These are phyloP conservation scores for Formica exsecta DNA, from an alignment of 1,140 invertebrate species.

Conservation along the genomic window DNA sequence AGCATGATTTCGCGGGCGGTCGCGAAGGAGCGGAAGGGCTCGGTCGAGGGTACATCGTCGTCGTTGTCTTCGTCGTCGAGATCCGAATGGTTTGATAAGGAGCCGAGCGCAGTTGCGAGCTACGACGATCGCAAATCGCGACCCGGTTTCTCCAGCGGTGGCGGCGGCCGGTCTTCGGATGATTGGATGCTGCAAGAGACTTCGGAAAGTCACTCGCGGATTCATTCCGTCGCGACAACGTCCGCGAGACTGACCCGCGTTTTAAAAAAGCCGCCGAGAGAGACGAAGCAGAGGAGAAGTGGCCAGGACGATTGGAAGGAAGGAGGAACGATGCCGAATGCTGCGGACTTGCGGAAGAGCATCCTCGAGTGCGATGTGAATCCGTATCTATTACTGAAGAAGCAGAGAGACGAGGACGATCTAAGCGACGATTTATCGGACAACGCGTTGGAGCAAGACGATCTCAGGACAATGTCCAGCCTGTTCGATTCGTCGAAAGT, in stretches of 20 bases:
- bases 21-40: conserved; percentile 73
- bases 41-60: conserved; percentile 51
- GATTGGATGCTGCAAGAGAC: conserved; percentile 67
- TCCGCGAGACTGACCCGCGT: conserved; percentile 17
- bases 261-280: conserved; percentile 52
- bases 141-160: conserved; percentile 48
- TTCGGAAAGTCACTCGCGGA: conserved; percentile 18
- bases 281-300: conserved; percentile 31
- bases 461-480: conserved; percentile 74
- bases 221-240: conserved; percentile 9
- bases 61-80: conserved; percentile 34
- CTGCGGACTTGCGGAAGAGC: conserved; percentile 87
- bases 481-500: conserved; percentile 82
- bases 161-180: conserved; percentile 40
- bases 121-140: conserved; percentile 73
- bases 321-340: conserved; percentile 3
- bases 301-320: conserved; percentile 59
- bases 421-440: conserved; percentile 87
- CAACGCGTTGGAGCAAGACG: conserved; percentile 85
- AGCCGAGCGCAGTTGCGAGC: conserved; percentile 48
- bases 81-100: conserved; percentile 83
- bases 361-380: conserved; percentile 95
- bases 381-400: conserved; percentile 92
- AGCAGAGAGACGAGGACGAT: conserved; percentile 82
- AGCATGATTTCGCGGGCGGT: conserved; percentile 85